These are phyloP conservation scores for Drosophila fungiperda DNA, from an alignment of 2,888 invertebrate species.

Conservation along the genomic window DNA sequence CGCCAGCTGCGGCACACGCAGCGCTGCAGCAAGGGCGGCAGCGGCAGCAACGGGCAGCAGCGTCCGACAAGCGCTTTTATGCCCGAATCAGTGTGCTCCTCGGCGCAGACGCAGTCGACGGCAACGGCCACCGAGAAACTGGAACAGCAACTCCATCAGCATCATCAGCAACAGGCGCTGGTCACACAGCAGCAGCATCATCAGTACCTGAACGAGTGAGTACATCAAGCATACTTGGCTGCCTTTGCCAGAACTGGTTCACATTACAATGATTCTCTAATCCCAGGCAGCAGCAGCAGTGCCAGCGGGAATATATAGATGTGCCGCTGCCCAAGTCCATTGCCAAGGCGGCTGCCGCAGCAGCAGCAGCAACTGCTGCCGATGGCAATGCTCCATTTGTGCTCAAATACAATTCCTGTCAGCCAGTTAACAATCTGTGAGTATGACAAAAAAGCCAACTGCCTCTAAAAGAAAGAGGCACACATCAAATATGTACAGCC, in stretches of 20 bases:
- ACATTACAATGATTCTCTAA: background rate
- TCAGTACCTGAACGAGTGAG: constrained; percentile 74
- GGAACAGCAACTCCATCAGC: constrained; percentile 75
- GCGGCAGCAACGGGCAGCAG: constrained; percentile 42
- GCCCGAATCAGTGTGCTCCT: constrained; percentile 82
- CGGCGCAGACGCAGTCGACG: constrained; percentile 82
- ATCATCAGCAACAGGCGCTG: constrained; percentile 73
- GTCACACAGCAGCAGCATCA: constrained; percentile 74
- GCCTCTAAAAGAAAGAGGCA: background rate
- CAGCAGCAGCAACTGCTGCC: constrained; percentile 48
- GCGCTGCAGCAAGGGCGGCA: constrained; percentile 66
- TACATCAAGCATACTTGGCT: background rate
- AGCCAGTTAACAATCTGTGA: constrained; percentile 83
- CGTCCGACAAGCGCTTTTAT: constrained; percentile 71
- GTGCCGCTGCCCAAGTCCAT: constrained; percentile 85
- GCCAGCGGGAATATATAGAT: constrained; percentile 85
- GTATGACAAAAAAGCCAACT: background rate
- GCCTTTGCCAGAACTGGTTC: constrained; percentile 19
- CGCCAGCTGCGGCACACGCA: constrained; percentile 69
- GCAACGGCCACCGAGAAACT: constrained; percentile 80
- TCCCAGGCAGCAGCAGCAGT: constrained; percentile 71
- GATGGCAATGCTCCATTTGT: constrained; percentile 74
- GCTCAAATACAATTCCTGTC: constrained; percentile 83
- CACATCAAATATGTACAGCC: background rate
- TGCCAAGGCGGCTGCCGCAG: constrained; percentile 70